These are phyloP conservation scores for Leptura quadrifasciata DNA, from an alignment of 2,888 invertebrate species.

Conservation along the genomic window DNA sequence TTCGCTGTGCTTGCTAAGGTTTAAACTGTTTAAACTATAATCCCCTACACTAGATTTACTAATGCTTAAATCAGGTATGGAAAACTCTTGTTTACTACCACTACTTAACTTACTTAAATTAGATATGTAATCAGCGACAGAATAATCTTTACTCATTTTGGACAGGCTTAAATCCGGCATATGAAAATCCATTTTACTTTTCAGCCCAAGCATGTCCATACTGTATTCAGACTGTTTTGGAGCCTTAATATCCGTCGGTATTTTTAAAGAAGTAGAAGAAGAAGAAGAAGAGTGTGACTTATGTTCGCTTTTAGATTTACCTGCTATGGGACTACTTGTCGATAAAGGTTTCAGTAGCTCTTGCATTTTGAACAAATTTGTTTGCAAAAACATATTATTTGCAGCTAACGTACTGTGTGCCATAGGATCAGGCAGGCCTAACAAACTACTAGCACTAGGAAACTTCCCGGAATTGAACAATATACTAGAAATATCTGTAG, in stretches of 20 bases:
- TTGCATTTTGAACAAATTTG: slow-evolving; percentile 82
- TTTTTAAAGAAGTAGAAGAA: slow-evolving; percentile 65
- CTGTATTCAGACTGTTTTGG: slow-evolving; percentile 74
- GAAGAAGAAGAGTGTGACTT: slow-evolving; percentile 43
- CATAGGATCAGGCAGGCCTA: slow-evolving; percentile 85
- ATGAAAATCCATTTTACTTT: slow-evolving; percentile 75
- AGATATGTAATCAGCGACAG: slow-evolving; percentile 65
- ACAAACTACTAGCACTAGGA: slow-evolving; percentile 77
- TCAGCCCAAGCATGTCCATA: slow-evolving; percentile 71
- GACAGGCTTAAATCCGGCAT: slow-evolving; percentile 72
- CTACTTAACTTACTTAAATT: slow-evolving; percentile 55
- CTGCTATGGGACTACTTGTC: slow-evolving; percentile 75
- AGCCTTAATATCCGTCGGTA: slow-evolving; percentile 72
- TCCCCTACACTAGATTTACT: slow-evolving; percentile 71
- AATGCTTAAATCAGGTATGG: slow-evolving; percentile 73
- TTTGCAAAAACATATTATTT: slow-evolving; percentile 84
- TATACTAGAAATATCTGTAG: slow-evolving; percentile 81
- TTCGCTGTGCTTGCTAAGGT: slow-evolving; percentile 63
- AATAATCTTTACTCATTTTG: slow-evolving; percentile 68
- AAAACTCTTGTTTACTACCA: slow-evolving; percentile 61
- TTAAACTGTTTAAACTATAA: slow-evolving; percentile 66
- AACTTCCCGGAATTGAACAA: slow-evolving; percentile 82
- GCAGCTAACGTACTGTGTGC: slow-evolving; percentile 85
- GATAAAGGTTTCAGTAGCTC: slow-evolving; percentile 79
- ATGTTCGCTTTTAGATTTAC: slow-evolving; percentile 57